Conservation (phyloP, 2,888 invertebrate genomes). For the Yponomeuta evonymella region DNA sequence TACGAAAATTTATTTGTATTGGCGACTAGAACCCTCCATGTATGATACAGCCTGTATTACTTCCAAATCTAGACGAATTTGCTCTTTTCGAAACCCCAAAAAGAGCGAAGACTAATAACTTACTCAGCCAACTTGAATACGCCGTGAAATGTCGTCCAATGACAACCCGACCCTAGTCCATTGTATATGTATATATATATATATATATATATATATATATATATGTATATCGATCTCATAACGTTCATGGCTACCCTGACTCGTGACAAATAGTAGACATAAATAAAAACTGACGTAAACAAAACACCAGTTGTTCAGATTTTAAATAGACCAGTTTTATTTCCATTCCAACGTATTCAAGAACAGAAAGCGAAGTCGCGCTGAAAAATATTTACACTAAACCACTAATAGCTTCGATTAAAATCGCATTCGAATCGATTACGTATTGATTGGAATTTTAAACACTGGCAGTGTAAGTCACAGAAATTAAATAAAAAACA, state of each 20-base stretch:
- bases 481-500: slow-evolving; percentile 6
- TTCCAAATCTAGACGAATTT: too few species aligned
- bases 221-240: not conserved
- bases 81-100: not conserved
- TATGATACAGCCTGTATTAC: too few species aligned
- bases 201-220: too few species aligned
- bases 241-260: slow-evolving; percentile 2
- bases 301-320: slow-evolving; percentile 6
- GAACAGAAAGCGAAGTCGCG: not conserved
- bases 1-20: too few species aligned
- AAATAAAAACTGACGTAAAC: slow-evolving; percentile 12
- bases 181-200: not conserved
- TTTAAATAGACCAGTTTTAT: not conserved
- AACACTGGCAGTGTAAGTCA: slow-evolving; percentile 7
- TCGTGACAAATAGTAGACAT: slow-evolving; percentile 9
- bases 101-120: not conserved
- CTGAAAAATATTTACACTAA: too few species aligned
- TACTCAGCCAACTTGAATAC: slow-evolving; percentile 8
- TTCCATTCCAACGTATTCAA: slow-evolving; percentile 7
- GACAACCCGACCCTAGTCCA: not conserved
- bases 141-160: not conserved
- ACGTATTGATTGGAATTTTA: not conserved
- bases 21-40: too few species aligned
- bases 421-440: not conserved
- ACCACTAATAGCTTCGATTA: not conserved